Evolutionary conservation across 2,888 invertebrate genomes (phyloP), one percentile per base, ranked within the genome.

Genomic region (Lamellibrachia columna): DNA sequence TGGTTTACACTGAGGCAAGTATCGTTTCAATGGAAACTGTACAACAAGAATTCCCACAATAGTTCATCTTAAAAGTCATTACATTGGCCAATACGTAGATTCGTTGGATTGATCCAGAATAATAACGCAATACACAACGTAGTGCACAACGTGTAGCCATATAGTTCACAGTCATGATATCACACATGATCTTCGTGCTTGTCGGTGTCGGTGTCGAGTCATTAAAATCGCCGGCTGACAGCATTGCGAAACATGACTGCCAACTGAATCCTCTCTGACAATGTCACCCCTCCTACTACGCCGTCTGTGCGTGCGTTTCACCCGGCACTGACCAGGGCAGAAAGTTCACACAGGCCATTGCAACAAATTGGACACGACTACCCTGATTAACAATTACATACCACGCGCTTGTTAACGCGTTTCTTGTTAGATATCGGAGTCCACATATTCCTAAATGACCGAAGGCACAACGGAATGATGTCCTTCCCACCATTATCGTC

Each of bases 401-500:
- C 15, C 15, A 75, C 75, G n/a, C 75, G 22, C 75, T 75, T 75
- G 75, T 75, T 75, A 75, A 75, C 75, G 6, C 60, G 75, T 75
- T 75, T n/a, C 75, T 6, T 22, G 75, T 75, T 75, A 75, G 22
- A 75, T 75, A 75, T 75, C 75, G 22, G 75, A 75, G 75, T 75
- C n/a, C 75, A 75, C 15, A 75, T 75, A n/a, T 22, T 75, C 75
- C 75, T 22, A 60, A 22, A 60, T 60, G 60, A 60, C 60, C 60
- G 60, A 60, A 60, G 60, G 60, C 60, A 11, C 22, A 15, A 2
- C 9, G 60, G 11, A 60, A 60, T 15, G 60, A 60, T 60, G 3
- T 75, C 75, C 75, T 75, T 75, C 75, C 75, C 15, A 75, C 75
- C 75, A 75, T 75, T 22, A 75, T 75, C 75, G 75, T 75, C 75